Evolutionary conservation across 1,140 invertebrate genomes (phyloP).

Genomic region (Cryptotermes secundus): DNA sequence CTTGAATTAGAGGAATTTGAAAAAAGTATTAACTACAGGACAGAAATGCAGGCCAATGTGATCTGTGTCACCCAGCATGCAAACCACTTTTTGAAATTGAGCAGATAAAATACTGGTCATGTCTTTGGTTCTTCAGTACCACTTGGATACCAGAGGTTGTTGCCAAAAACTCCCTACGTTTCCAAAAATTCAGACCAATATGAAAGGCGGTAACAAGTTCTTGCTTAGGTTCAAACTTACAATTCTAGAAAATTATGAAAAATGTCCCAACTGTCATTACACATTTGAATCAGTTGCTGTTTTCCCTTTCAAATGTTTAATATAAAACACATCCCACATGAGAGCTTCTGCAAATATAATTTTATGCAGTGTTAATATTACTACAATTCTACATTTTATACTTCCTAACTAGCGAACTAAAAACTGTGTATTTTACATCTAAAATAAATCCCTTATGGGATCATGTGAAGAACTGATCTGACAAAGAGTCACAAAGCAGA

Average conservation of each 20-base stretch:
- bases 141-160: constrained; percentile 7
- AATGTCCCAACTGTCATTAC: not conserved
- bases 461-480: not conserved
- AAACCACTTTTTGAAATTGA: constrained; percentile 24
- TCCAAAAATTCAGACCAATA: not conserved
- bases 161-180: not conserved
- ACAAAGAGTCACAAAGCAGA: constrained; percentile 28
- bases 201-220: not conserved
- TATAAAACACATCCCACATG: constrained; percentile 20
- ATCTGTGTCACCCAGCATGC: not conserved
- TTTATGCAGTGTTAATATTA: constrained; percentile 12
- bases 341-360: constrained; percentile 7
- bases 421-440: constrained; percentile 11
- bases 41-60: not conserved
- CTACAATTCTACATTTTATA: constrained; percentile 22
- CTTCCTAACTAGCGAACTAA: constrained; percentile 25
- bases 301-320: constrained; percentile 22
- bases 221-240: not conserved
- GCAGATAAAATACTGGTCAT: constrained; percentile 29
- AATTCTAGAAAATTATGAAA: constrained; percentile 11
- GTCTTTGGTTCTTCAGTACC: constrained; percentile 28
- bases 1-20: not conserved
- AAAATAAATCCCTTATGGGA: constrained; percentile 22
- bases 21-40: not conserved
- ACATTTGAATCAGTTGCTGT: not conserved